Evolutionary conservation across 2,888 invertebrate genomes (phyloP).

Genomic region (Agrochola lychnidis): DNA sequence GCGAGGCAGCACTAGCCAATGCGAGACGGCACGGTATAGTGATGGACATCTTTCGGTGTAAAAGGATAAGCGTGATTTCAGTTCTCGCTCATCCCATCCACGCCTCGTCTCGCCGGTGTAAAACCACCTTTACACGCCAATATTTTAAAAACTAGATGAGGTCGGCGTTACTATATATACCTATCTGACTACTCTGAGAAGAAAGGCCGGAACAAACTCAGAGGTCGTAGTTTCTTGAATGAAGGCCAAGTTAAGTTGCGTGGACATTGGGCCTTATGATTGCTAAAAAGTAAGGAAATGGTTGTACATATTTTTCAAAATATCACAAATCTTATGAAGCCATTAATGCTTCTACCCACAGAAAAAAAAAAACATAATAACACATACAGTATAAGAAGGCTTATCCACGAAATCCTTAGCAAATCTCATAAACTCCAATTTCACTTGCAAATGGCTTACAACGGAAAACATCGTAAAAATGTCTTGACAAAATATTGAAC

Average conservation of each 20-base stretch:
- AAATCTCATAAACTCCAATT: constrained; percentile 48
- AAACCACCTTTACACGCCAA: no score
- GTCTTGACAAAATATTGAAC: constrained; percentile 13
- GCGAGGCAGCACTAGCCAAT: no score
- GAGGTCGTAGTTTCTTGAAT: not conserved
- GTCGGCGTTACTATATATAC: no score
- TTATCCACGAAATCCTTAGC: constrained; percentile 39
- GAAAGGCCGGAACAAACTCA: not conserved
- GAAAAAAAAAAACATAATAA: constrained; percentile 18
- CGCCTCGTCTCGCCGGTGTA: no score
- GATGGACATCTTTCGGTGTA: no score
- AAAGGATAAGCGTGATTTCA: no score
- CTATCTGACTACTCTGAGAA: not conserved
- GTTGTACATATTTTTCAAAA: not conserved
- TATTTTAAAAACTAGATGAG: no score
- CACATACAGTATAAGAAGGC: constrained; percentile 34
- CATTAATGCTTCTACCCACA: not conserved
- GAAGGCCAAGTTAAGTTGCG: not conserved
- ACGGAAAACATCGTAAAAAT: constrained; percentile 15
- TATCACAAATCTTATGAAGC: not conserved
- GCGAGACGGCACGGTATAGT: no score
- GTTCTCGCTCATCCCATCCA: no score
- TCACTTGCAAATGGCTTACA: constrained; percentile 40
- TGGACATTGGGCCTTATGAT: not conserved
- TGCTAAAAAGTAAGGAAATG: not conserved